Percentiles rank a stretch among this genome's conserved stretches.
phyloP scores from a whole-genome alignment of 2,797 vertebrate genomes.

The Diplodus sargus region DNA sequence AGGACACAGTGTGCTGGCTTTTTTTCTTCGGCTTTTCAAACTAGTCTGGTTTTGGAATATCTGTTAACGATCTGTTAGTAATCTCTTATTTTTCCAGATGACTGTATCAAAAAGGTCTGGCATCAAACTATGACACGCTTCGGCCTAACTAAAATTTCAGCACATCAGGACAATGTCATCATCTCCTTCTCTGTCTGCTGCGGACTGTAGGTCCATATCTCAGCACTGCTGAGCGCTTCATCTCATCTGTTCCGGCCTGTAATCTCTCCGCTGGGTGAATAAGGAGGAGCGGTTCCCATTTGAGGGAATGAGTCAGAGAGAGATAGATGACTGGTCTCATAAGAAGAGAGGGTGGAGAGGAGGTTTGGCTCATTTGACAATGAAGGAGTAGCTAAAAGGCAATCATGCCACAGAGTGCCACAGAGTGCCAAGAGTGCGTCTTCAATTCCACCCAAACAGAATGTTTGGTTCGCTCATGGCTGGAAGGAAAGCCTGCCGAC shows the following conservation, averaged over 20 bases:
- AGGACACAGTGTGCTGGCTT: constrained; percentile 55
- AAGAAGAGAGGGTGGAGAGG: constrained; percentile 40
- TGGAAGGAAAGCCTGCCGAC: constrained; percentile 4
- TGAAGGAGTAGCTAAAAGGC: constrained; percentile 43
- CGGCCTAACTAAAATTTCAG: neutral
- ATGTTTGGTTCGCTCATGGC: constrained; percentile 1
- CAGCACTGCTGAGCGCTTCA: constrained; percentile 33
- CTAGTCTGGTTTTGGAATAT: constrained; percentile 24
- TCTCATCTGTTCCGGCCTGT: constrained; percentile 64
- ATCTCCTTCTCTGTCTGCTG: constrained; percentile 25
- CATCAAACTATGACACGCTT: neutral
- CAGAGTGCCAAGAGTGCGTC: neutral
- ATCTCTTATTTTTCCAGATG: constrained; percentile 2
- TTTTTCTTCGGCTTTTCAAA: constrained; percentile 49
- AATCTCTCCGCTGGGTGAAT: constrained; percentile 59
- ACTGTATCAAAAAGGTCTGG: neutral
- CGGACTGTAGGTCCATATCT: constrained; percentile 44
- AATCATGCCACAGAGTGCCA: constrained; percentile 10
- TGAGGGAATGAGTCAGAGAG: constrained; percentile 56
- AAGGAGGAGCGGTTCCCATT: constrained; percentile 61
- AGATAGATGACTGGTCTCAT: constrained; percentile 52
- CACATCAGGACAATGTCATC: constrained; percentile 39
- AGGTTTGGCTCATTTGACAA: constrained; percentile 44
- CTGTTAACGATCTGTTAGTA: constrained; percentile 14
- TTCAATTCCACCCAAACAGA: constrained; percentile 4